A percentile compares a stretch with the other conserved stretches of the same genome.
Evolutionary conservation across 2,888 invertebrate genomes (phyloP).

Genomic region (Folsomia manolachei): DNA sequence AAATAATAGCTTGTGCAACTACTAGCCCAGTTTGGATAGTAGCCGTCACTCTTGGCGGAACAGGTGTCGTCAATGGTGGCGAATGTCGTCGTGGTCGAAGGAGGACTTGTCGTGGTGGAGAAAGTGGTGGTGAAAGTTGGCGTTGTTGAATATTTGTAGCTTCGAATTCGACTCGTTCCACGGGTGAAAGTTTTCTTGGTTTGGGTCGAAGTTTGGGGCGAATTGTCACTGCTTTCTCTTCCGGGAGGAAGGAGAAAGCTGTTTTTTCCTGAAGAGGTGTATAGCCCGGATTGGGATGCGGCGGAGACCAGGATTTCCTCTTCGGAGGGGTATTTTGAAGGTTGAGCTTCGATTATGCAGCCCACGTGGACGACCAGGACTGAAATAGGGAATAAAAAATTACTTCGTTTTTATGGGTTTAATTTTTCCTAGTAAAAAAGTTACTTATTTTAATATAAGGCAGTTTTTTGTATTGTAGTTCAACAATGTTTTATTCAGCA

Average conservation of each 20-base stretch:
- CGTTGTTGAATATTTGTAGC: background rate
- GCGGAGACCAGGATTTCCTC: conserved; percentile 21
- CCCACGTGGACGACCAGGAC: conserved; percentile 49
- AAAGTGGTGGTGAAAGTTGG: conserved; percentile 12
- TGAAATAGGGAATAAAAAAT: conserved; percentile 28
- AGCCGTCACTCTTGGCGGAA: conserved; percentile 44
- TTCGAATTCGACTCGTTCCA: background rate
- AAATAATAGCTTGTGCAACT: conserved; percentile 49
- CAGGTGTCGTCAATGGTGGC: conserved; percentile 38
- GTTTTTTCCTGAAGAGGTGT: conserved; percentile 20
- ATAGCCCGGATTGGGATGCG: conserved; percentile 28
- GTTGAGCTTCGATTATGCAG: conserved; percentile 48
- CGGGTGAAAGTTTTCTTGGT: background rate
- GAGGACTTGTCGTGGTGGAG: conserved; percentile 15
- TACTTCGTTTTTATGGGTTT: no score
- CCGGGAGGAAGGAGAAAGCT: background rate
- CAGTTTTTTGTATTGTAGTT: no score
- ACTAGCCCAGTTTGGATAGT: conserved; percentile 48
- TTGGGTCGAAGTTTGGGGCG: background rate
- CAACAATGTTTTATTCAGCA: no score
- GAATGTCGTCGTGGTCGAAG: conserved; percentile 1
- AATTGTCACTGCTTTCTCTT: background rate
- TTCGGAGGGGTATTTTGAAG: conserved; percentile 27
- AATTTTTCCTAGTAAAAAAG: no score
- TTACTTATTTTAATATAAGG: no score